Evolutionary conservation across 2,113 vertebrate genomes (phyloP).

Genomic region (Elachura formosa): DNA sequence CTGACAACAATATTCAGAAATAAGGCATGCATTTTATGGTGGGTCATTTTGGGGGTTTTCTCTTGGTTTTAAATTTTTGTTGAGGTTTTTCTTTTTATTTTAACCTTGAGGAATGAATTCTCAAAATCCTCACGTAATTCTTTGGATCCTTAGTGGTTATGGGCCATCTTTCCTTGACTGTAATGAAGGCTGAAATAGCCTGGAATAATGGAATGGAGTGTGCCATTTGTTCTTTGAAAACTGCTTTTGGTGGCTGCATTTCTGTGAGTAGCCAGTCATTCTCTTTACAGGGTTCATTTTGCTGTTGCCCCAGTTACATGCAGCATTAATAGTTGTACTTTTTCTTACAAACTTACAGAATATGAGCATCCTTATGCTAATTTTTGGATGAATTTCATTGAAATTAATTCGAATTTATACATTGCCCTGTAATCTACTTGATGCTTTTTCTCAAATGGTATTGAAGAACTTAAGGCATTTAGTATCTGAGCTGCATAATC

Average conservation of each 20-base stretch:
- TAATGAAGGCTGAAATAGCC: neutral
- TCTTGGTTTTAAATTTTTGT: neutral
- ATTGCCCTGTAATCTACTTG: neutral
- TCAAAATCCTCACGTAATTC: neutral
- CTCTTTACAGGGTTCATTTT: neutral
- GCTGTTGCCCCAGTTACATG: neutral
- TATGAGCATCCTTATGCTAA: neutral
- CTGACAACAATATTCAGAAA: neutral
- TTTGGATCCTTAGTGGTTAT: neutral
- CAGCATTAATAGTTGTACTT: neutral
- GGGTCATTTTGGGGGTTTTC: neutral
- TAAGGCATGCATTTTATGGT: neutral
- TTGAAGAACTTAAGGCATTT: neutral
- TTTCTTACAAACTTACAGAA: neutral
- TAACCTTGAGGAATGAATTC: neutral
- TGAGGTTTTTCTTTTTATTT: neutral
- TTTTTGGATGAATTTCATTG: neutral
- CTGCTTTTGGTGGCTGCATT: neutral
- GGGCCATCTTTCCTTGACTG: neutral
- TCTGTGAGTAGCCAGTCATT: neutral
- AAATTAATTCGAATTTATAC: neutral
- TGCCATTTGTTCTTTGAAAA: neutral
- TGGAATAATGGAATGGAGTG: neutral
- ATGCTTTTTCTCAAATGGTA: neutral
- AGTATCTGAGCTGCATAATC: neutral